Base-by-base conservation (phyloP, 2,888 invertebrate genomes). In the Plebejus melissa region DNA sequence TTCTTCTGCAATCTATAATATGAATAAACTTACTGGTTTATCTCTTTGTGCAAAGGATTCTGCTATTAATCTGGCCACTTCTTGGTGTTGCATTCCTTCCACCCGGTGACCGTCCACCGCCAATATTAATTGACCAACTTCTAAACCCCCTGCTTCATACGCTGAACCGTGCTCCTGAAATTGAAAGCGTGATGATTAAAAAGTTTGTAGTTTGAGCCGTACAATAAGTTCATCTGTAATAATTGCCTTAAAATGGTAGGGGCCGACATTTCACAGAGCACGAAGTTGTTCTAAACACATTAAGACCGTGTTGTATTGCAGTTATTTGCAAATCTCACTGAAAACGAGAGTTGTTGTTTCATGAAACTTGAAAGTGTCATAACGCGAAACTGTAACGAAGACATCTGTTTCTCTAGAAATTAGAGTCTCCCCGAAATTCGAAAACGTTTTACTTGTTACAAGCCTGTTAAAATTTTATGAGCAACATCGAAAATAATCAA, bases 101-200 rank as follows among this genome's bases (percentile, higher is more conserved):
- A 96, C 96, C 77, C 95, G 94, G 86, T 95, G 95, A 79, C 98
- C 98, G 88, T 98, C 97, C 81, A 98, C 97, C 88, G 98, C 98
- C 80, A 99, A 94, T 84, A 99, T 98, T 80, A 98, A 94, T 92
- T 99, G 98, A 77, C 99, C 99, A 80, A 98, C 98, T 90, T 98
- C 97, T 80, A 99, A 94, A 77, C 98, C 98, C 69, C 98, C 98
- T 72, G 98, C 98, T 87, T 97, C 97, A 88, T 96, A 97, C 69
- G 99, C 99, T 77, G 98, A 98, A 75, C 99, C 99, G 88, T 98
- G 97, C 91, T 98, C 98, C 98, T 98, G 89, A 22, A 93, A 86
- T 54, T 57, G 32, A 22, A 46, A 46, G 60, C 7, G n/a, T 7
- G 22, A 58, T 58, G 7, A 58, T 13, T 7, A 58, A 58, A n/a